Base-by-base conservation (phyloP, 2,888 invertebrate genomes). In the Portevinia maculata region DNA sequence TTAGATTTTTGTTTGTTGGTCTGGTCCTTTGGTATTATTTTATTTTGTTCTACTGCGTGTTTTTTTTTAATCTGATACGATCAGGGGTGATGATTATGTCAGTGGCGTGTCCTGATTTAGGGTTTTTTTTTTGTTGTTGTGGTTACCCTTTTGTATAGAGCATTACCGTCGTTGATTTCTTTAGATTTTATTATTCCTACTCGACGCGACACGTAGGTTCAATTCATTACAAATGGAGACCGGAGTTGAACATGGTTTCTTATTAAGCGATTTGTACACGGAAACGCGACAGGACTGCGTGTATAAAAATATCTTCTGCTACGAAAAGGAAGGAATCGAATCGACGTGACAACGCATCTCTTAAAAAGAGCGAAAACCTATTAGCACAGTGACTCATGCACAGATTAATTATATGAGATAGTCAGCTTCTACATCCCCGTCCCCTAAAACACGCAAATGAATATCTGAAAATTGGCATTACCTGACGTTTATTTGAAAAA, bases 51-150 rank as follows among this genome's bases (percentile, higher is more conserved):
- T n/a, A 13, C 17, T 74, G 30, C 21, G 41, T 32, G 50, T 41
- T 50, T 41, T 65, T 48, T 19, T 55, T 28, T 55, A 48, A 37
- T 28, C 48, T 46, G 73, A 73, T 73, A 55, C 55, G 48, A 73
- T 73, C 73, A 44, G 46, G 73, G 62, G 46, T 64, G 73, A 64
- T 73, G 55, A 62, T n/a, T 62, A 64, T 64, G 46, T 64, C 64
- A 53, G 53, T 64, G 53, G 46, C 73, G 30, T 55, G 71, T 60
- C 60, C 60, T 71, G 73, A 62, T 73, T 73, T 73, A 19, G 46
- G 53, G 55, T 15, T 17, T 37, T 44, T 28, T 28, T 28, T 53
- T 60, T 30, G 28, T 30, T 17, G 24, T 57, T 19, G 39, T 9
- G 3, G 28, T n/a, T 24, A 28, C 4, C 13, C n/a, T 17, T 34